These are phyloP conservation scores for Nyctalus aviator DNA, from an alignment of 2,797 vertebrate genomes.

Conservation along the genomic window DNA sequence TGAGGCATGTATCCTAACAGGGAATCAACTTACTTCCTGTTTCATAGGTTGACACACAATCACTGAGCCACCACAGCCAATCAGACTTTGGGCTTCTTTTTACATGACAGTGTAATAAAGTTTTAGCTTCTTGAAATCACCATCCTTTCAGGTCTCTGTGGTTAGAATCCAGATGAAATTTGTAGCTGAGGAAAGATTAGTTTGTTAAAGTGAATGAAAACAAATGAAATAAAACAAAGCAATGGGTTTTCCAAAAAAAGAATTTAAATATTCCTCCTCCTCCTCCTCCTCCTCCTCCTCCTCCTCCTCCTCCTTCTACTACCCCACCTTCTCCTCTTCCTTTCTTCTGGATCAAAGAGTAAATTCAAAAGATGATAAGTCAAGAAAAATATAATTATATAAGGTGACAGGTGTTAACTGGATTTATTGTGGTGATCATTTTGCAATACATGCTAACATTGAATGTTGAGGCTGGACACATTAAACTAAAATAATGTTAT, in stretches of 20 bases:
- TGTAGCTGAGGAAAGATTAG: neutral
- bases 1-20: no score
- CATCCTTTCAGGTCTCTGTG: neutral
- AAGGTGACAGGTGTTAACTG: neutral
- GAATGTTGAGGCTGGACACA: neutral
- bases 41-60: no score
- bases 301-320: no score
- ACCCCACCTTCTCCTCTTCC: no score
- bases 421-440: neutral
- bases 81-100: neutral
- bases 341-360: neutral
- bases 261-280: neutral
- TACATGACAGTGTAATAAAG: neutral
- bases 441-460: neutral
- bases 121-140: neutral
- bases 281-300: no score
- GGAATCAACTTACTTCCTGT: no score
- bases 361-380: neutral
- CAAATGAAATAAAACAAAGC: neutral
- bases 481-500: neutral
- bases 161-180: neutral
- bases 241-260: neutral
- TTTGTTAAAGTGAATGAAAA: constrained; percentile 32
- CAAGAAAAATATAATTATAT: neutral
- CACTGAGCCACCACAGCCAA: no score